phyloP scores from a whole-genome alignment of 2,797 vertebrate species.

The Antrozous pallidus region DNA sequence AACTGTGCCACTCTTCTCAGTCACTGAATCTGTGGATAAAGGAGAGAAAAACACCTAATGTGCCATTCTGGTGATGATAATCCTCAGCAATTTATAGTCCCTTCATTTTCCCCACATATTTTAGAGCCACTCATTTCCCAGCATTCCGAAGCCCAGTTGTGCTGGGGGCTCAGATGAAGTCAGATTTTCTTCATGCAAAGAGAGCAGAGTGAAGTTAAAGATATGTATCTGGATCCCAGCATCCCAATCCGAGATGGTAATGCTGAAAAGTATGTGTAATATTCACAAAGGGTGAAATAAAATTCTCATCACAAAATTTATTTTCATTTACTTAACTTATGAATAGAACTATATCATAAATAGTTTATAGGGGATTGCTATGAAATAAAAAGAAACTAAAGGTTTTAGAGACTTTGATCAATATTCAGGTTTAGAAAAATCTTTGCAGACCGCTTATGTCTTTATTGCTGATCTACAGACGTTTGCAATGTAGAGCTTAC shows the following conservation, averaged over 20 bases:
- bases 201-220: constrained; percentile 12
- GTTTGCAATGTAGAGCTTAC: neutral
- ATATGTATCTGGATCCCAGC: neutral
- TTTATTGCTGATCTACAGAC: constrained; percentile 2
- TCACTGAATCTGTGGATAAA: neutral
- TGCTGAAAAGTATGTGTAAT: neutral
- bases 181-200: neutral
- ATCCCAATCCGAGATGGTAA: neutral
- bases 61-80: constrained; percentile 29
- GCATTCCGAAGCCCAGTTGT: neutral
- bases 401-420: neutral
- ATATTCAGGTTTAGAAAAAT: constrained; percentile 1
- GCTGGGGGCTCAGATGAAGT: neutral
- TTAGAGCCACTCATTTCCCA: neutral
- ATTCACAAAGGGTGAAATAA: neutral
- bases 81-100: constrained; percentile 15
- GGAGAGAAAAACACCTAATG: neutral
- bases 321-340: constrained; percentile 38
- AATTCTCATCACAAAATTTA: neutral
- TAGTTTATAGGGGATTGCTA: neutral
- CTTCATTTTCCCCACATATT: neutral
- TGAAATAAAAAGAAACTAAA: neutral
- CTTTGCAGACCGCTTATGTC: neutral
- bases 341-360: neutral
- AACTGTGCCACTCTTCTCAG: constrained; percentile 21